Evolutionary conservation across 2,113 vertebrate genomes (phyloP), one percentile per base, ranked within the genome.

Genomic region (Erythrocercus mccallii): DNA sequence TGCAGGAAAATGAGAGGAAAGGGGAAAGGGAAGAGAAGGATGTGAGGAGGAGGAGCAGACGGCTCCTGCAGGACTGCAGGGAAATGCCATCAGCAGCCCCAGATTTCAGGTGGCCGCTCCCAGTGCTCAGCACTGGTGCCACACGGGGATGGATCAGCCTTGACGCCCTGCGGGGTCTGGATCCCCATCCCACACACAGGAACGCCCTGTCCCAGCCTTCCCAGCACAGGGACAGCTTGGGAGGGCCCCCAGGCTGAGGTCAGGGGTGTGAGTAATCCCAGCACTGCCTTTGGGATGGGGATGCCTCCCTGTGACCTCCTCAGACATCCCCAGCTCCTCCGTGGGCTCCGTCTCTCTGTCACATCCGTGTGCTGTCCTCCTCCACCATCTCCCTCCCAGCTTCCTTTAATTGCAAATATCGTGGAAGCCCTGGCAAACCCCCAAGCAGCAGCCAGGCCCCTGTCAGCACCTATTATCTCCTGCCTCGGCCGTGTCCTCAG

Each of bases 391-490:
- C 14, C 11, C 17, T 69, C 47, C 62, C 62, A 38, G 66, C 61
- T 69, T 27, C 53, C n/a, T 78, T 66, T 73, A 68, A 53, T 64
- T 90, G 82, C 84, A 71, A 64, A 45, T 33, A 82, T 31, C 78
- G 58, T n/a, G 64, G 71, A 86, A 85, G 47, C 15, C 17, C 60
- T 69, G 51, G 90, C 70, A 69, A 57, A 84, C 61, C 5, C 60
- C 78, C 60, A 85, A 6, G 58, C 37, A 78, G 88, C 85, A 96
- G 95, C 87, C 92, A 97, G 87, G 42, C 38, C 96, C 58, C 90
- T 95, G 64, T 97, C 95, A 95, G 91, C 95, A 87, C 77, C 90
- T 35, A 30, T 92, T 97, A 97, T 96, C 95, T 97, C 88, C 22
- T 84, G 79, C 9, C 3, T 12, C 54, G 82, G 76, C 74, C 16